These are phyloP conservation scores for Perognathus longimembris DNA, from an alignment of 2,113 vertebrate species.

Conservation along the genomic window DNA sequence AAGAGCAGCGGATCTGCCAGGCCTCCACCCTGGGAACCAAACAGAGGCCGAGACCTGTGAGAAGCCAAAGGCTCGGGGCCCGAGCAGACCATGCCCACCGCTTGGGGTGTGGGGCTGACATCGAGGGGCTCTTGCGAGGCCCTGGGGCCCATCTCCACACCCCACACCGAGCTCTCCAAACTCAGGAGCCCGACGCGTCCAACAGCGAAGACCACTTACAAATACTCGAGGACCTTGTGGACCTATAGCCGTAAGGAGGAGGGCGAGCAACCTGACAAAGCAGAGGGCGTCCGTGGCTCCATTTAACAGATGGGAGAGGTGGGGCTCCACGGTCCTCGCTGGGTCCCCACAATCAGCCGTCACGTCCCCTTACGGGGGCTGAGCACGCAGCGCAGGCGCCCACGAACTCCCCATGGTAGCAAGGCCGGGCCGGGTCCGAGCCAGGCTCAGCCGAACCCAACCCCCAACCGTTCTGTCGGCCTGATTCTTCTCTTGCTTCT, in stretches of 20 bases:
- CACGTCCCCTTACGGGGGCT: not conserved
- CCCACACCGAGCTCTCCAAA: not conserved
- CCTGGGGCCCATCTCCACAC: not conserved
- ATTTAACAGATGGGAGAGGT: not conserved
- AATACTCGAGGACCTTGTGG: not conserved
- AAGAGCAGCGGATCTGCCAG: not conserved
- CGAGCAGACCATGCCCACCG: fast-evolving
- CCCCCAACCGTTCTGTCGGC: not conserved
- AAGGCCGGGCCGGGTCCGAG: not conserved
- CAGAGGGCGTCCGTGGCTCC: not conserved
- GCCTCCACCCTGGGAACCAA: not conserved
- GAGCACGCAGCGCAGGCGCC: not conserved
- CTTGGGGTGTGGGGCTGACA: no score
- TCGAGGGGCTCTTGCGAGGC: no score
- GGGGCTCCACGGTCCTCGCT: not conserved
- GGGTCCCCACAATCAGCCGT: not conserved
- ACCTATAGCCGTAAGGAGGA: not conserved
- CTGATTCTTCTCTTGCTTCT: not conserved
- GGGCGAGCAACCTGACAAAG: fast-evolving
- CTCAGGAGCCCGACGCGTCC: not conserved
- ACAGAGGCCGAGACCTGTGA: not conserved
- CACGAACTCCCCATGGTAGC: not conserved
- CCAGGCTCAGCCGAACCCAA: not conserved
- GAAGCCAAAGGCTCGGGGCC: not conserved
- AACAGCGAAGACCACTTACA: not conserved